Evolutionary conservation across 2,888 invertebrate genomes (phyloP), one percentile per base, ranked within the genome.

Genomic region (Erebia palarica): DNA sequence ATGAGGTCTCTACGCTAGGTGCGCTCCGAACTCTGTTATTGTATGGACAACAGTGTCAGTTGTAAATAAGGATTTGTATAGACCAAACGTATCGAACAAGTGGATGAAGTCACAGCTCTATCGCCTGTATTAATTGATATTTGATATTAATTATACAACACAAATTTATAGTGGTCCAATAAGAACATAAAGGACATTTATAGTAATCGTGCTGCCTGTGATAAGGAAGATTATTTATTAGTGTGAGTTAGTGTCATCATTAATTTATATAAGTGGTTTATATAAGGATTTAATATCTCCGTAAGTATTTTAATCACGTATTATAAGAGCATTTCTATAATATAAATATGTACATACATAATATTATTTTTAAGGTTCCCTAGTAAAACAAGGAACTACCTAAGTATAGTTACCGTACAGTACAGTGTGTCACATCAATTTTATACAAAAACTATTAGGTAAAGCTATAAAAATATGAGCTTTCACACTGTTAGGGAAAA

Each of bases 11-110:
- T 84, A 80, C 82, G 84, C 87, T 90, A 89, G 89, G 87, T 85
- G 85, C 82, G 87, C 82, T 81, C 85, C 78, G 84, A 85, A 83
- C 87, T 86, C 85, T 90, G 84, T 84, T 88, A 86, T 92, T 88
- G 84, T 86, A 91, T 90, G 90, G 86, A 89, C 91, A 89, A 88
- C 89, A 86, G 84, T 93, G 92, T 88, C 93, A 94, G 94, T 94
- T 90, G 92, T 93, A 92, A 93, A 91, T 92, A 93, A 92, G 94
- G 88, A 90, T 92, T 91, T 91, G 93, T 92, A 90, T 92, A 90
- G 92, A 85, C 88, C 86, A 90, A 89, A 94, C 94, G 93, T 91
- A 90, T 89, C 88, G 87, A 81, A 84, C 86, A 87, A 84, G 89
- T 90, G 88, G 82, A 82, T 84, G 86, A 86, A 81, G 80, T 79